Percentiles rank a stretch among this genome's conserved stretches.
phyloP scores from a whole-genome alignment of 2,888 invertebrate genomes.

The Strigamia maritima region DNA sequence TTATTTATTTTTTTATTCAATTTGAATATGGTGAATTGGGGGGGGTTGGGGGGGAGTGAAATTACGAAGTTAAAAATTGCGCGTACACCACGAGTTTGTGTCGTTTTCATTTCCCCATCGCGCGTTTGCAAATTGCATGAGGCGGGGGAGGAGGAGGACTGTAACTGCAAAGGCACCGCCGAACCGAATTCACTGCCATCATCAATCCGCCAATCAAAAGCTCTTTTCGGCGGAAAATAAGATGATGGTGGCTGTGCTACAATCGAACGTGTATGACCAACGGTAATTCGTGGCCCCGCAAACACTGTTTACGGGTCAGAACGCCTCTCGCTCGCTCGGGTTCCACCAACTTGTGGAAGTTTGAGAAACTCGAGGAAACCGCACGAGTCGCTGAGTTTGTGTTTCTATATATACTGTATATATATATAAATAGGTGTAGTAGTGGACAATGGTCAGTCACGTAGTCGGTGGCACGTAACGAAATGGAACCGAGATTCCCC shows the following conservation, averaged over 20 bases:
- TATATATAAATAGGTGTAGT: neutral
- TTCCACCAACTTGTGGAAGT: too few species aligned
- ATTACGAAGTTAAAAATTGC: neutral
- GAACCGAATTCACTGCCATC: slow-evolving; percentile 15
- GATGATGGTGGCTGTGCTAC: neutral
- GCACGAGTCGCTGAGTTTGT: neutral
- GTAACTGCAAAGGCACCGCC: slow-evolving; percentile 9
- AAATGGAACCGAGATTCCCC: slow-evolving; percentile 29
- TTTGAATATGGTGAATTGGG: slow-evolving; percentile 1
- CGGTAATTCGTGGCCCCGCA: neutral
- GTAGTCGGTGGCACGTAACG: slow-evolving; percentile 27
- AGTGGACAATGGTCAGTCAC: slow-evolving; percentile 28
- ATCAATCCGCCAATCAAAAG: slow-evolving; percentile 29
- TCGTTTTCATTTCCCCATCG: slow-evolving; percentile 23
- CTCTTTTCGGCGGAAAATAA: slow-evolving; percentile 12
- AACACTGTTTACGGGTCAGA: neutral
- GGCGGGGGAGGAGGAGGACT: neutral
- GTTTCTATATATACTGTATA: slow-evolving; percentile 9
- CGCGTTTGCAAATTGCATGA: slow-evolving; percentile 27
- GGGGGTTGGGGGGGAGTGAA: neutral
- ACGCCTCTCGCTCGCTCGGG: too few species aligned
- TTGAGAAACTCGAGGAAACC: neutral
- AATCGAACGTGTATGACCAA: neutral
- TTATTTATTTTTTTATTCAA: neutral
- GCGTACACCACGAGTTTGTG: slow-evolving; percentile 12